A percentile compares a stretch with the other conserved stretches of the same genome.
These are phyloP conservation scores for Belonocnema kinseyi DNA, from an alignment of 1,140 invertebrate species.

Conservation along the genomic window DNA sequence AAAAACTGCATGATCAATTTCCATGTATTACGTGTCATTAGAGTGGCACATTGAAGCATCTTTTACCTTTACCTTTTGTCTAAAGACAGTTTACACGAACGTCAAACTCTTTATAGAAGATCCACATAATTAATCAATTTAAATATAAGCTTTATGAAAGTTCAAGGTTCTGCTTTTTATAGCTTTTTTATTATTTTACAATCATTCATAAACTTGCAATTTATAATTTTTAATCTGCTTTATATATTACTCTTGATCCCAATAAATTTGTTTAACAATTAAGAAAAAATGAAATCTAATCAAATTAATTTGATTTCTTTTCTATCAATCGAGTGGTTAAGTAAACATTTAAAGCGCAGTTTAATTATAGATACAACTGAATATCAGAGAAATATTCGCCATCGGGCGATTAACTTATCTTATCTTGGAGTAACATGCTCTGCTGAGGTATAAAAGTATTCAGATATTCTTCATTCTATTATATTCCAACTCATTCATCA, in stretches of 20 bases:
- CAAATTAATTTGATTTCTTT: neutral
- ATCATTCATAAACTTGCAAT: neutral
- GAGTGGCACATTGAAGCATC: too few species aligned
- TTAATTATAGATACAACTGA: constrained; percentile 17
- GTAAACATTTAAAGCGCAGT: constrained; percentile 3
- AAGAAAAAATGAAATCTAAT: neutral
- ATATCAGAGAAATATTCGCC: constrained; percentile 21
- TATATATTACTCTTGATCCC: neutral
- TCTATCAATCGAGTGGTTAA: neutral
- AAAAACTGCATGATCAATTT: too few species aligned
- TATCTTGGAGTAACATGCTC: constrained; percentile 7
- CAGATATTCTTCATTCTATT: neutral
- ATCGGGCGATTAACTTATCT: constrained; percentile 11
- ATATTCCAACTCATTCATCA: constrained; percentile 8
- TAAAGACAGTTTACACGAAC: too few species aligned
- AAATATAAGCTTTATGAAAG: too few species aligned
- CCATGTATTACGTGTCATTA: too few species aligned
- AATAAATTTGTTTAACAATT: neutral
- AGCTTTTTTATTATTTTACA: neutral
- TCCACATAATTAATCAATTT: too few species aligned
- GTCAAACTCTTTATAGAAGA: too few species aligned
- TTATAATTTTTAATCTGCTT: neutral
- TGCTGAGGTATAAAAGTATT: constrained; percentile 1
- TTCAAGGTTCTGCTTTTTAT: too few species aligned
- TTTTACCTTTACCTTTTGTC: too few species aligned